Evolutionary conservation across 2,113 vertebrate genomes (phyloP), one percentile per base, ranked within the genome.

Genomic region (Aviceda subcristata): DNA sequence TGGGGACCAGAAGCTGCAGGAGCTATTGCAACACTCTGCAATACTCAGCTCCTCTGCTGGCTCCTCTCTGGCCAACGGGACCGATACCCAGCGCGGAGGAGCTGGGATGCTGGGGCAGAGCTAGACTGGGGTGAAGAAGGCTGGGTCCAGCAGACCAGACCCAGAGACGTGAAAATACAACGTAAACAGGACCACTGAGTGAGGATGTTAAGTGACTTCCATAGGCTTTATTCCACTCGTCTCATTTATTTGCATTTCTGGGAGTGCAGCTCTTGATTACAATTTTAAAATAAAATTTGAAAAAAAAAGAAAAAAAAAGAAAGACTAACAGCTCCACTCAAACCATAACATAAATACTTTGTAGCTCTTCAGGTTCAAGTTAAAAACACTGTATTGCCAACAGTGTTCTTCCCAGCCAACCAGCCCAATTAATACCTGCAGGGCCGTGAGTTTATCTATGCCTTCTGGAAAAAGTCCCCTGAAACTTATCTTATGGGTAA

Each of bases 81-180:
- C 23, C 2, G 0, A 48, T 29, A 43, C 5, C 27, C 4, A 2
- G 38, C 2, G 1, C 1, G 2, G 78, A 68, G 34, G n/a, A 45
- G 16, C 32, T 6, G 53, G 16, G 45, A 26, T 55, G 75, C 51
- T 30, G 51, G 38, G 48, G 8, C 15, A 50, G 41, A 55, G n/a
- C 74, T 34, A 48, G 29, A 8, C 16, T n/a, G 14, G 71, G 71
- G 19, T 9, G 43, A 63, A 21, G 50, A 39, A 75, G 18, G 21
- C 15, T 41, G 38, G 27, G 12, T 55, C 34, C 63, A 89, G 62
- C 30, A 30, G 34, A 27, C 12, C 81, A 59, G 41, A 57, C 19
- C 23, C 20, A 27, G n/a, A 39, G 38, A 45, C 34, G 3, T 7
- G 11, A 55, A 48, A 85, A 43, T 4, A 43, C 30, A 59, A 9